These are phyloP conservation scores for Halocynthia roretzi DNA, from an alignment of 23 tunicate species.

Conservation along the genomic window DNA sequence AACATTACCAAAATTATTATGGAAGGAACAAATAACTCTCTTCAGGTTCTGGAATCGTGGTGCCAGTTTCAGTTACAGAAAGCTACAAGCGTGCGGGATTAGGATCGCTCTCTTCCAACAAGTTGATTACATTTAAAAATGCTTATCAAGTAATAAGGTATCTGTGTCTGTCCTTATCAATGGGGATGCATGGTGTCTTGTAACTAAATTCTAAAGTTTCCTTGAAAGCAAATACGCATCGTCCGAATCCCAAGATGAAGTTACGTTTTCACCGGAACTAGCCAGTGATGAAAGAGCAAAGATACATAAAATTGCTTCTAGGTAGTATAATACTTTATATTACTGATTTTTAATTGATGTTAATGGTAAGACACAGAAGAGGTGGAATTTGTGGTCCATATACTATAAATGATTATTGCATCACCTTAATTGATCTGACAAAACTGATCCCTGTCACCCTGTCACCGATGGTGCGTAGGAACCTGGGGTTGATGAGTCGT, in stretches of 20 bases:
- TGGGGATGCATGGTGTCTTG: neutral
- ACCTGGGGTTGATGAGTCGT: too few species aligned
- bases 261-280: constrained; percentile 63
- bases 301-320: constrained; percentile 28
- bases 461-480: too few species aligned
- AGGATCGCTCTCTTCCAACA: neutral
- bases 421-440: too few species aligned
- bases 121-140: constrained; percentile 18
- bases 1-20: too few species aligned
- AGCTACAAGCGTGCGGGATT: constrained; percentile 24
- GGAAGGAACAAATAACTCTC: too few species aligned
- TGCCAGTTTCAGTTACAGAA: constrained; percentile 30
- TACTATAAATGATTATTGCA: too few species aligned
- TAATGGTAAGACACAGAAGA: too few species aligned
- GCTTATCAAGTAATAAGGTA: constrained; percentile 37
- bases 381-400: too few species aligned
- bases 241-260: constrained; percentile 18
- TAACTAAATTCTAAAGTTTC: neutral
- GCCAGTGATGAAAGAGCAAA: constrained; percentile 35
- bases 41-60: constrained; percentile 36
- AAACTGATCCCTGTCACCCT: too few species aligned
- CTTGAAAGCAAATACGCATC: constrained; percentile 25
- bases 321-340: too few species aligned
- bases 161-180: neutral
- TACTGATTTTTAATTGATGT: too few species aligned